Evolutionary conservation across 2,797 vertebrate species (phyloP), one percentile per base, ranked within the genome.

Genomic region (Etheostoma perlongum): DNA sequence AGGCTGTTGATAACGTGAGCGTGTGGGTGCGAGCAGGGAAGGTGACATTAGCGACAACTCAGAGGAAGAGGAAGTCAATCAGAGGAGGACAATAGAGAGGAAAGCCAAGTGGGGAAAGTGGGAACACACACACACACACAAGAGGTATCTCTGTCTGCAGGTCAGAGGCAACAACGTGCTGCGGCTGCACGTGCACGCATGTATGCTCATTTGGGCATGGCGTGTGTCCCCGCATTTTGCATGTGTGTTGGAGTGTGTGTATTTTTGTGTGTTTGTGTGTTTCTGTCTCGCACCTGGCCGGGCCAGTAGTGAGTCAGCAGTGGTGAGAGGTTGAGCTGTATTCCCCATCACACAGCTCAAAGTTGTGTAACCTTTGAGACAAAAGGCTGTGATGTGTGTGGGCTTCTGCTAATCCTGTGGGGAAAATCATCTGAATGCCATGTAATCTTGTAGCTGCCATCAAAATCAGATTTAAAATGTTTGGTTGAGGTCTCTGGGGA

Each of bases 291-390:
- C 93, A 92, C 91, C 89, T 91, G 90, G 85, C 74, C 42, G 47
- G 81, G 83, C 81, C 86, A 84, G 82, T 63, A 69, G 87, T 93
- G 93, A 93, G 84, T 94, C 93, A 92, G 87, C 79, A 77, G 57
- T 69, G 79, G 70, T 82, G 85, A 77, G 73, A 76, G 77, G 75
- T 78, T 83, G 81, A 88, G 83, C 78, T 70, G 78, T 49, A 78
- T 82, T 85, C 83, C 78, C 78, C 27, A 76, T 86, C 84, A 85
- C 88, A 85, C 76, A 76, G 85, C 83, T 79, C 79, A 82, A 87
- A 88, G 90, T 91, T 90, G 89, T 88, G 85, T 92, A 92, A 94
- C 91, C 93, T 95, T 93, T 92, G 74, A 89, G 88, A 94, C 88
- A 93, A 94, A 93, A 88, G 89, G 40, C 83, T 40, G 77, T 93